Percentiles rank a stretch among this genome's conserved stretches.
These are phyloP conservation scores for Shinisaurus crocodilurus DNA, from an alignment of 2,113 vertebrate genomes.

Conservation along the genomic window DNA sequence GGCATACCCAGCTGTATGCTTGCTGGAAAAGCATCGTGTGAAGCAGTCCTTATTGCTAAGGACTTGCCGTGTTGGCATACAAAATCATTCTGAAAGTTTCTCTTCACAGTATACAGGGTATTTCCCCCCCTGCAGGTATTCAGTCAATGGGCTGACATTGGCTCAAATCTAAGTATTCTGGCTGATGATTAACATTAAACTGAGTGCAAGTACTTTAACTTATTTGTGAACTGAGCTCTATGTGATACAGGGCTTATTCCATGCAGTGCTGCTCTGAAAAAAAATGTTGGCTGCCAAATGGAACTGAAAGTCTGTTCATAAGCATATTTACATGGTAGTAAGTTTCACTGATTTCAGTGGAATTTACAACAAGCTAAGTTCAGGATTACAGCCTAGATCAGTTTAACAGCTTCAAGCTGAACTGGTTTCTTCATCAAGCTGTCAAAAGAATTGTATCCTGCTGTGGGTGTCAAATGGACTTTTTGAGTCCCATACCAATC, in stretches of 20 bases:
- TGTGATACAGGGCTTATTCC: background rate
- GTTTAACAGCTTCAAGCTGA: background rate
- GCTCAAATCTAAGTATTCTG: background rate
- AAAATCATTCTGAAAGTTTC: background rate
- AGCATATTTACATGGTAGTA: background rate
- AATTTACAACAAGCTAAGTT: background rate
- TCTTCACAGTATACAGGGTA: background rate
- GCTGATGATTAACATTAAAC: background rate
- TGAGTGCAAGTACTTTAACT: background rate
- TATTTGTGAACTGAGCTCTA: background rate
- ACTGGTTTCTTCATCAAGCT: background rate
- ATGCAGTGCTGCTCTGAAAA: background rate
- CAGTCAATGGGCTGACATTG: background rate
- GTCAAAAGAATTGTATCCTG: background rate
- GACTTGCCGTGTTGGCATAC: background rate
- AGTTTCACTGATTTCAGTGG: background rate
- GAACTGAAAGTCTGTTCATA: background rate
- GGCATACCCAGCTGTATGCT: background rate
- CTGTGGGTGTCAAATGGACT: conserved; percentile 8
- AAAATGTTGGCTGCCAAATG: background rate
- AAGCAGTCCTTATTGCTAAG: background rate
- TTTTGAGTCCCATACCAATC: background rate
- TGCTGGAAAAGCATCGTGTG: background rate
- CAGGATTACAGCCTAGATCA: background rate
- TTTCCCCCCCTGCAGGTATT: background rate